phyloP scores from a whole-genome alignment of 64 coral and sea anemone species.

The Dendronephthya gigantea region DNA sequence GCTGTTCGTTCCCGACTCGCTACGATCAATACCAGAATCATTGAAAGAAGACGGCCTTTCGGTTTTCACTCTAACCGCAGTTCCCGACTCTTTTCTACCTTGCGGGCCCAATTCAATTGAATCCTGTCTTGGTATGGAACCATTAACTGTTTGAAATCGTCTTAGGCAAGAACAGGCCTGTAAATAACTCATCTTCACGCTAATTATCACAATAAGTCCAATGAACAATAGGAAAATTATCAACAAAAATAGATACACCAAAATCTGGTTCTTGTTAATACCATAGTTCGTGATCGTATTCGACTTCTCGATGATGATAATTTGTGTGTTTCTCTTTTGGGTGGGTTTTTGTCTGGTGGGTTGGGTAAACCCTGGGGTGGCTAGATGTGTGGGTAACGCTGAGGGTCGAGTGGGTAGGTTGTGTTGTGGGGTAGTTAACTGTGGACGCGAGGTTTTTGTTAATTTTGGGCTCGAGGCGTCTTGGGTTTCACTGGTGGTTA shows the following conservation, averaged over 20 bases:
- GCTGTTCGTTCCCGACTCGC: neutral
- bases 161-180: neutral
- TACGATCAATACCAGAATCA: conserved; percentile 6
- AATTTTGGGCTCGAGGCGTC: too few species aligned
- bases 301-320: neutral
- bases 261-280: neutral
- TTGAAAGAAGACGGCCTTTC: neutral
- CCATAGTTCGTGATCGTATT: neutral
- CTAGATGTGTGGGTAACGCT: neutral
- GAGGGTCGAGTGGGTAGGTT: neutral
- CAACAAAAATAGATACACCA: neutral
- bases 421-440: neutral
- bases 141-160: neutral
- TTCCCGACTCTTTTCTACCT: neutral
- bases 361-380: neutral
- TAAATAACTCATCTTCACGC: neutral
- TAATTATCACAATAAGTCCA: neutral
- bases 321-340: neutral
- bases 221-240: neutral
- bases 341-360: neutral
- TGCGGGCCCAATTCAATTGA: neutral
- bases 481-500: too few species aligned
- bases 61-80: neutral
- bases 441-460: too few species aligned
- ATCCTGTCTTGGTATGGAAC: neutral